These are phyloP conservation scores for Cyanoderma ruficeps DNA, from an alignment of 2,113 vertebrate species.

Conservation along the genomic window DNA sequence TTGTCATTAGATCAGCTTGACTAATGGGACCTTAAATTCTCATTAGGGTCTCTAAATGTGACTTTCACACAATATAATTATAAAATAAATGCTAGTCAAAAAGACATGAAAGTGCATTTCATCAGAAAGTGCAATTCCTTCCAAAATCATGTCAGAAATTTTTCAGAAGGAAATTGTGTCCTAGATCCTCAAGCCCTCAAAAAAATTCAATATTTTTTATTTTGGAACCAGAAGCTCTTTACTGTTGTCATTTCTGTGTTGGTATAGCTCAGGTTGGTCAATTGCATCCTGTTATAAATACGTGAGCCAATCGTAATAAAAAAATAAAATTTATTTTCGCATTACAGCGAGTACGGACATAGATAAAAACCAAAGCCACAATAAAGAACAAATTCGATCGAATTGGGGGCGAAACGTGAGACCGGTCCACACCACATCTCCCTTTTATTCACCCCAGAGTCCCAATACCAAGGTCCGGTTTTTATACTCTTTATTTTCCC, in stretches of 20 bases:
- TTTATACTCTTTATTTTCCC: too few relatives aligned
- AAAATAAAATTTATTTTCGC: too few relatives aligned
- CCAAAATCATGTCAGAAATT: not conserved
- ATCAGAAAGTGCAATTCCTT: not conserved
- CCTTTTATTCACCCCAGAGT: too few relatives aligned
- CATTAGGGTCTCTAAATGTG: not conserved
- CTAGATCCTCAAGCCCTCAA: not conserved
- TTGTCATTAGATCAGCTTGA: slow-evolving; percentile 1
- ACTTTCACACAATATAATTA: not conserved
- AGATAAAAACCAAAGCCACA: too few relatives aligned
- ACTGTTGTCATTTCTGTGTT: not conserved
- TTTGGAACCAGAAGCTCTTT: not conserved
- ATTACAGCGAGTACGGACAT: too few relatives aligned
- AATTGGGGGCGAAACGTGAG: too few relatives aligned
- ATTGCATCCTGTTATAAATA: rapidly evolving
- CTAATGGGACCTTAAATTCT: slow-evolving; percentile 11
- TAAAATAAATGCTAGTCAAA: not conserved
- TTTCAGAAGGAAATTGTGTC: not conserved
- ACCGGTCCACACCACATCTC: too few relatives aligned
- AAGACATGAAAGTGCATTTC: not conserved
- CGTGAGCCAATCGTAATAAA: too few relatives aligned
- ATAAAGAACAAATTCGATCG: too few relatives aligned
- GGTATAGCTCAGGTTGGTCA: not conserved
- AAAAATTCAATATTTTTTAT: not conserved
- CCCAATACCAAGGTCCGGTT: too few relatives aligned